Base-by-base conservation (phyloP, 2,797 vertebrate species). In the Danio albolineatus region DNA sequence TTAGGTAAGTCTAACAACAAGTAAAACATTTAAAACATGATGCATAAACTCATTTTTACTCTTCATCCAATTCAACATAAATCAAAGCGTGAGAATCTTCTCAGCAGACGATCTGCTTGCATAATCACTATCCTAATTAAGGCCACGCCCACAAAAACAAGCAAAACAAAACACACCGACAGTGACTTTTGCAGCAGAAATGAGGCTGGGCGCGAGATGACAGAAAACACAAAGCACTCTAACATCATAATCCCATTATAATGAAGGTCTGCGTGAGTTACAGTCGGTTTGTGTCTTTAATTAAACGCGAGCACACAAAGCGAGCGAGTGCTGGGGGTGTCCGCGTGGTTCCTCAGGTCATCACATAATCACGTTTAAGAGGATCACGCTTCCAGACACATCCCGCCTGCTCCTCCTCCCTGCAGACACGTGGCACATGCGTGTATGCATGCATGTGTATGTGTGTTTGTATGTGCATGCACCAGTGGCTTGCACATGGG, bases 311-410 rank as follows among this genome's bases (percentile, higher is more conserved):
- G 46, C 28, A 72, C 76, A 39, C 53, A 19, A 48, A 57, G 36
- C 36, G 49, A 73, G 43, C 76, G 73, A 82, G 83, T 43, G 10
- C 60, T 51, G 67, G 84, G 86, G 88, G 80, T 82, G 88, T 82
- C 90, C 51, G 79, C 76, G 83, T 85, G 86, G 14, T 67, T 86
- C 72, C 73, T 87, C 84, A 84, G 86, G 86, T 86, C 75, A 59
- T 84, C 80, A 81, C 49, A 69, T 93, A 94, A 95, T 94, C 92
- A 89, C 89, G 89, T 28, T 28, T 94, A 93, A 95, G 93, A 94
- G 94, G 94, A 94, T 94, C 91, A 91, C 85, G 2, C 54, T 88
- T 90, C 87, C 91, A 93, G 91, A 88, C 73, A 60, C 83, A 87
- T 84, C 54, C 46, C 83, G 36, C 53, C 49, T 44, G 79, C 85